phyloP scores from a whole-genome alignment of 2,888 invertebrate species.

The Ceriagrion tenellum region DNA sequence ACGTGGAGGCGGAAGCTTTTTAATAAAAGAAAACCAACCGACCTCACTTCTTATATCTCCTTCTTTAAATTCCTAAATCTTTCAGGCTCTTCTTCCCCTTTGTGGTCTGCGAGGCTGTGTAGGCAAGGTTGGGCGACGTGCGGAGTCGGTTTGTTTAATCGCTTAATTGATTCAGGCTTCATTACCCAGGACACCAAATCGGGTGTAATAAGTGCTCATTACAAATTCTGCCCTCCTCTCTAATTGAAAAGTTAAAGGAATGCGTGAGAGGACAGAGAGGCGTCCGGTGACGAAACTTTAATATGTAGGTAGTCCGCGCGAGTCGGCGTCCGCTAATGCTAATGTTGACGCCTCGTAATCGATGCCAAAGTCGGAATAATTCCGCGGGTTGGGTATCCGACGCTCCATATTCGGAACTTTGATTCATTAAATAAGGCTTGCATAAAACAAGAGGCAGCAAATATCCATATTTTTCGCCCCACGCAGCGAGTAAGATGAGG shows the following conservation, averaged over 20 bases:
- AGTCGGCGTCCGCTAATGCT: background rate
- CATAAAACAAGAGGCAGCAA: background rate
- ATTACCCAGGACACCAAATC: background rate
- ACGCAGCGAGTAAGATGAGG: background rate
- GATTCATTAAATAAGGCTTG: background rate
- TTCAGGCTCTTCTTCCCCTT: background rate
- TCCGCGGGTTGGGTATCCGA: background rate
- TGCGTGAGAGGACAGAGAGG: background rate
- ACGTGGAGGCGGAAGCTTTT: background rate
- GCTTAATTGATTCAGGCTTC: slow-evolving; percentile 10
- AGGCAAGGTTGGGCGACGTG: background rate
- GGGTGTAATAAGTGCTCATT: background rate
- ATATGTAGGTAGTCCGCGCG: background rate
- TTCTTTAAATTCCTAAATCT: background rate
- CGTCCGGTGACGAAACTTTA: background rate
- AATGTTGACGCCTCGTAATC: background rate
- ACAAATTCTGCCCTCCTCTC: background rate
- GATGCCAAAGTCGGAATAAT: background rate
- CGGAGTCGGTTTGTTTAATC: background rate
- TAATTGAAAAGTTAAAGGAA: slow-evolving; percentile 7
- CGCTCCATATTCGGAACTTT: background rate
- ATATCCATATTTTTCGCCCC: background rate
- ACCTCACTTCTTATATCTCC: background rate
- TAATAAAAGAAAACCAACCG: background rate
- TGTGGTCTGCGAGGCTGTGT: background rate